Evolutionary conservation across 64 coral and sea anemone genomes (phyloP), one percentile per base, ranked within the genome.

Genomic region (Porites lutea): DNA sequence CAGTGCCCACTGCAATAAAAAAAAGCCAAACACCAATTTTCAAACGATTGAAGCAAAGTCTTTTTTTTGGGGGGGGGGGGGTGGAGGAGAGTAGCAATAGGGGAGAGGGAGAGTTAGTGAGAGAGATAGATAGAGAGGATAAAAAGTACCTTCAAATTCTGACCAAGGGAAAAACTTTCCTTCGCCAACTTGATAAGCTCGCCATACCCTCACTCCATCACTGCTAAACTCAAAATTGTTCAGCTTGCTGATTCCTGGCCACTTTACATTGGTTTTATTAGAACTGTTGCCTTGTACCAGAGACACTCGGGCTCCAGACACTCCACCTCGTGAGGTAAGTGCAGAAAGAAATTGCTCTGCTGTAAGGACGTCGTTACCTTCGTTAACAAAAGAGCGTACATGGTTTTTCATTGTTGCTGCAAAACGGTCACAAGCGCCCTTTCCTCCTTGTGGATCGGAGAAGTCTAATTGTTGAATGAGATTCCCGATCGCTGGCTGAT

Each of bases 401-500:
- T 77, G 75, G 66, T 37, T 70, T 70, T 70, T 70, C n/a, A 70
- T 70, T 8, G 66, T 70, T 37, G 66, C 66, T 23, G 66, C 66
- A 70, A 27, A 27, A 23, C 66, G 16, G 27, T 70, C 66, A 7
- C 66, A 70, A 0, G 66, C 19, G 3, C 72, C 50, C 54, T 88
- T 88, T 10, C 86, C 86, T 44, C 72, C 86, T 22, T 77, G 86
- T 13, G 72, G 72, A 20, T 88, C 86, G 21, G 54, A 77, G 45
- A 76, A 88, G 51, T 88, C 86, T 8, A 75, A 88, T 61, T 50
- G 86, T 14, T 61, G 12, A 88, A 88, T 46, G n/a, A 18, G 53
- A 91, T 48, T 7, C 78, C 89, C 44, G 89, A 82, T 61, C 68
- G 20, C 79, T 73, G n/a, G 11, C 89, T 82, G 48, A 91, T 91